Conservation (phyloP, 2,797 vertebrate genomes). For the Malurus leucopterus region DNA sequence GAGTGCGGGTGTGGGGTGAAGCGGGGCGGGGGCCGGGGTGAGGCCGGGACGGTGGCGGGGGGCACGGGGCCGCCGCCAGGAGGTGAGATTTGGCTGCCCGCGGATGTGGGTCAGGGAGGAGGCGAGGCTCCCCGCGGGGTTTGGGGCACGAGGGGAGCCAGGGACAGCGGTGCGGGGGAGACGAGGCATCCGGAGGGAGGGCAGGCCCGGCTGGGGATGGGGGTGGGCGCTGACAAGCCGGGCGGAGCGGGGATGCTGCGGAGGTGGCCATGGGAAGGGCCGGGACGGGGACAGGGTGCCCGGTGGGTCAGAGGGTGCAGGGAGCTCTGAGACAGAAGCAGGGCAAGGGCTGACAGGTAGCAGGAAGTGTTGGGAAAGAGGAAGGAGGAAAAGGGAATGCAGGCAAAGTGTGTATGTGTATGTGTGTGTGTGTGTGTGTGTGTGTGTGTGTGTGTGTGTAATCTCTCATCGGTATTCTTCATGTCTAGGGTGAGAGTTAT, state of each 20-base stretch:
- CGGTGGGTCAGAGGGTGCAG: neutral
- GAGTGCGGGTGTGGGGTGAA: neutral
- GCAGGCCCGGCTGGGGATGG: neutral
- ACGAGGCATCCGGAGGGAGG: neutral
- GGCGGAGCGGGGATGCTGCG: neutral
- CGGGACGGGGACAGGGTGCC: neutral
- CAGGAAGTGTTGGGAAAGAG: neutral
- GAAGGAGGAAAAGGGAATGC: neutral
- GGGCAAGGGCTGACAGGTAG: neutral
- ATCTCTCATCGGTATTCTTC: neutral
- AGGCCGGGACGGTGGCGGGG: neutral
- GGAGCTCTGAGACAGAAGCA: neutral
- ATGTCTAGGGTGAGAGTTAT: neutral
- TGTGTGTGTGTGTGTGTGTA: neutral
- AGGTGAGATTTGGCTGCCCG: neutral
- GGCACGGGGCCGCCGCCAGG: neutral
- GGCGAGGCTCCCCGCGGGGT: neutral
- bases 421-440: neutral
- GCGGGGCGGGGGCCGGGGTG: neutral
- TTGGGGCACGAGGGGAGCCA: neutral
- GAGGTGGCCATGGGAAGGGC: neutral
- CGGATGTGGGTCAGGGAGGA: neutral
- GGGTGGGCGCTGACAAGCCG: neutral
- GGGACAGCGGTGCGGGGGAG: neutral
- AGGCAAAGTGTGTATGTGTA: neutral